Base-by-base conservation (phyloP, 2,797 vertebrate genomes). In the Lagorchestes hirsutus region DNA sequence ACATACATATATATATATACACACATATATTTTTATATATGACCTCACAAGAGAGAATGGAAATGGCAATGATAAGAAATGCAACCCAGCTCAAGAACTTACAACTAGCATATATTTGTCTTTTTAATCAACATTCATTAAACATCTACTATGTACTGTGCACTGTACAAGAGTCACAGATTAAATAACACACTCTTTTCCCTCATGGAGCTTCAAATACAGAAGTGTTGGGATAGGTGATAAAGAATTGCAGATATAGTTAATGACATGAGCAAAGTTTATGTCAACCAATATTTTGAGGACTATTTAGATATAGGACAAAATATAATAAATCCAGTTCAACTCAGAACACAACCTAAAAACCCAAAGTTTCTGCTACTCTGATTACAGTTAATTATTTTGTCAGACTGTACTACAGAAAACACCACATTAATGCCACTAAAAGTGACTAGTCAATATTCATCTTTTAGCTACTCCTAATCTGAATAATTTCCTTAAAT, bases 371-470 rank as follows among this genome's bases (percentile, higher is more conserved):
- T 91, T 74, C 50, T 90, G 29, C 28, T 46, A 54, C 54, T 59
- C 59, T 29, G 74, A n/a, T 46, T 31, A 92, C 24, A 52, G 27
- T 13, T 27, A 67, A 62, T 62, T 67, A 0, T 87, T 90, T 94
- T 87, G 54, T 55, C 90, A 74, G 3, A 27, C 9, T 62, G 50
- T 54, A 67, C 91, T 91, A 82, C 0, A 92, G 6, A 95, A 22
- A 13, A 92, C 29, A 92, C 31, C 67, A 57, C n/a, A 92, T 96
- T 54, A 54, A 31, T 55, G 82, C 27, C 46, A 62, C 74, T 27
- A 94, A 94, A 87, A 87, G 9, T 40, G 92, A 95, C 24, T 59
- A 91, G 40, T n/a, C 34, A 55, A 5, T 91, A 28, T 91, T 92
- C 22, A 91, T 90, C 46, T 67, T 34, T 67, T n/a, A 93, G 46